phyloP scores from a whole-genome alignment of 2,113 vertebrate genomes.

The Forbesichthys papilliferus region DNA sequence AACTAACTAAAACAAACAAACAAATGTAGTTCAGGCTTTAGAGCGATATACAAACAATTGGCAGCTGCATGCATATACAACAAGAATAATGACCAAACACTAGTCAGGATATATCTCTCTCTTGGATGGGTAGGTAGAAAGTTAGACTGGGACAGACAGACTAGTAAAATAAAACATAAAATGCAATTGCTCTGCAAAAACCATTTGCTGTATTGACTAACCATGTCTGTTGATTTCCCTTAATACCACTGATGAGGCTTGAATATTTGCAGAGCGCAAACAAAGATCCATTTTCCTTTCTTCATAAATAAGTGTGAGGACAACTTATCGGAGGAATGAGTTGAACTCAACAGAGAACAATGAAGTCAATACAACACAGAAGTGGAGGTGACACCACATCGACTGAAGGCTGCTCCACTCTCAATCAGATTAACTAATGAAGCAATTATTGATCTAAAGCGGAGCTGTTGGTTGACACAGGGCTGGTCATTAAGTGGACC shows the following conservation, averaged over 20 bases:
- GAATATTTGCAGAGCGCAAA: constrained; percentile 40
- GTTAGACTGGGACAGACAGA: background rate
- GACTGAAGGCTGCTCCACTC: constrained; percentile 61
- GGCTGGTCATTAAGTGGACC: constrained; percentile 68
- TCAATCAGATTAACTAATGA: constrained; percentile 79
- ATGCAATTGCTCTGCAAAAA: constrained; percentile 17
- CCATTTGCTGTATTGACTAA: constrained; percentile 34
- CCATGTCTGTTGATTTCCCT: constrained; percentile 37
- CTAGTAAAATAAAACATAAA: background rate
- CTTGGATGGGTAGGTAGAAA: too few relatives aligned
- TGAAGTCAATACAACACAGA: constrained; percentile 65
- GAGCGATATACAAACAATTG: too few relatives aligned
- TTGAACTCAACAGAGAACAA: constrained; percentile 60
- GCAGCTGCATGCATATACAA: too few relatives aligned
- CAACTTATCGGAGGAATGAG: constrained; percentile 57
- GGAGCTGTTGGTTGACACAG: constrained; percentile 53
- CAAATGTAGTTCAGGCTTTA: too few relatives aligned
- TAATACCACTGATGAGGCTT: constrained; percentile 34
- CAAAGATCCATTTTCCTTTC: constrained; percentile 55
- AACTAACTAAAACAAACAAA: too few relatives aligned
- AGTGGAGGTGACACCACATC: constrained; percentile 65
- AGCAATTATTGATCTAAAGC: constrained; percentile 72
- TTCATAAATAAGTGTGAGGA: constrained; percentile 54
- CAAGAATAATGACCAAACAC: too few relatives aligned
- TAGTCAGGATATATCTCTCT: too few relatives aligned